These are phyloP conservation scores for Pomatostomus ruficeps DNA, from an alignment of 2,113 vertebrate genomes.

Conservation along the genomic window DNA sequence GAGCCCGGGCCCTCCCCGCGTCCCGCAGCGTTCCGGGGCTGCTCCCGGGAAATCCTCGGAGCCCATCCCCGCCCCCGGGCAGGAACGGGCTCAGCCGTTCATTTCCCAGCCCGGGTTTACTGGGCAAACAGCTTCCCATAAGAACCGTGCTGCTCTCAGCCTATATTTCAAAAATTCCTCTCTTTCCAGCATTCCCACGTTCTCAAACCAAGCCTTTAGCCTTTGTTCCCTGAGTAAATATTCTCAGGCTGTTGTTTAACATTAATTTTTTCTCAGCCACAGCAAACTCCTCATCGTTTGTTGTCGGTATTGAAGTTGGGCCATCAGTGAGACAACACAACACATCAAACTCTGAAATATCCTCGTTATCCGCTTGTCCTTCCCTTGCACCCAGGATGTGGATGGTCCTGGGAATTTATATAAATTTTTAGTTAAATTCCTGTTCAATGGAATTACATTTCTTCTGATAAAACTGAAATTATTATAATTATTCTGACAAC, in stretches of 20 bases:
- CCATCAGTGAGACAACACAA: not conserved
- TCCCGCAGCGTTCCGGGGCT: not conserved
- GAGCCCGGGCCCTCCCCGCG: not conserved
- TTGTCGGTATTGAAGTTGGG: accelerated
- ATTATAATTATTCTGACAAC: too few relatives aligned
- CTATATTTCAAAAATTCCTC: accelerated
- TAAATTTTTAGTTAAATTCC: not conserved
- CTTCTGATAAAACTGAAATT: not conserved
- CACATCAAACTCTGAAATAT: not conserved
- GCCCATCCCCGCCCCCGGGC: not conserved
- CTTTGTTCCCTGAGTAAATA: not conserved
- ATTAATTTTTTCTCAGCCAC: not conserved
- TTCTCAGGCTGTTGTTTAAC: not conserved
- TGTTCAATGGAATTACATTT: not conserved
- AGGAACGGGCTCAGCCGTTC: not conserved
- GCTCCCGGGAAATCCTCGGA: accelerated
- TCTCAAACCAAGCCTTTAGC: not conserved
- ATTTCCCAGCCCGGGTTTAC: not conserved
- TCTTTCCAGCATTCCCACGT: accelerated
- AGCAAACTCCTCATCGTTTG: not conserved
- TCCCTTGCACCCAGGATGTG: not conserved
- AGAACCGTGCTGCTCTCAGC: too few relatives aligned
- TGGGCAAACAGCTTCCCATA: accelerated
- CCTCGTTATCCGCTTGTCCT: not conserved
- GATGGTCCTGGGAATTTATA: not conserved